Conservation (phyloP, 1,140 invertebrate genomes). For the Caerostris darwini region DNA sequence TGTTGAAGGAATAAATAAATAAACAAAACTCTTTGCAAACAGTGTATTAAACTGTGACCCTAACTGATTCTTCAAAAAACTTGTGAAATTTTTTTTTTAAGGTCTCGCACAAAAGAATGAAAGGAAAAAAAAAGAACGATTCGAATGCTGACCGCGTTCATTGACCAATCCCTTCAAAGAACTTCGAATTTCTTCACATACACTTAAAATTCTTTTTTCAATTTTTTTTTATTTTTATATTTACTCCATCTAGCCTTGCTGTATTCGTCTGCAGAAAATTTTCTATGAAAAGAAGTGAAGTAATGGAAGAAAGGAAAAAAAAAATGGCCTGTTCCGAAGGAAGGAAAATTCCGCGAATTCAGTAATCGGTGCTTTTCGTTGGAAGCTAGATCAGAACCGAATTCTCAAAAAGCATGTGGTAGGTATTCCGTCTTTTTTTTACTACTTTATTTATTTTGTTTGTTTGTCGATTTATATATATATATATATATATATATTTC, state of each 20-base stretch:
- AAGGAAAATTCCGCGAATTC: conserved; percentile 55
- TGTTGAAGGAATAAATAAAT: neutral
- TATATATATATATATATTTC: neutral
- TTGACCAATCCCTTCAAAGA: conserved; percentile 48
- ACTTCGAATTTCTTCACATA: conserved; percentile 64
- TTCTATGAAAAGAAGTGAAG: conserved; percentile 34
- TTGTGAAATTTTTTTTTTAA: neutral
- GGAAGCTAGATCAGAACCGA: conserved; percentile 42
- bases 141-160: conserved; percentile 39
- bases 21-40: neutral
- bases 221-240: neutral
- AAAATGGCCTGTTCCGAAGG: neutral
- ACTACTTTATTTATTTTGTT: conserved; percentile 21
- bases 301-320: neutral
- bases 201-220: conserved; percentile 54
- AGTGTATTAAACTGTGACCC: neutral
- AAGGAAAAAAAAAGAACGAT: neutral
- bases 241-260: neutral
- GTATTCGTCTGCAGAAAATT: neutral
- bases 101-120: neutral
- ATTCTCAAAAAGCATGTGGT: conserved; percentile 62
- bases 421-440: conserved; percentile 44
- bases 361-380: conserved; percentile 64
- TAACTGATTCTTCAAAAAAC: conserved; percentile 42
- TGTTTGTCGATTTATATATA: neutral